A percentile compares a stretch with the other conserved stretches of the same genome.
Evolutionary conservation across 2,113 vertebrate genomes (phyloP).

Genomic region (Prietella phreatophila): DNA sequence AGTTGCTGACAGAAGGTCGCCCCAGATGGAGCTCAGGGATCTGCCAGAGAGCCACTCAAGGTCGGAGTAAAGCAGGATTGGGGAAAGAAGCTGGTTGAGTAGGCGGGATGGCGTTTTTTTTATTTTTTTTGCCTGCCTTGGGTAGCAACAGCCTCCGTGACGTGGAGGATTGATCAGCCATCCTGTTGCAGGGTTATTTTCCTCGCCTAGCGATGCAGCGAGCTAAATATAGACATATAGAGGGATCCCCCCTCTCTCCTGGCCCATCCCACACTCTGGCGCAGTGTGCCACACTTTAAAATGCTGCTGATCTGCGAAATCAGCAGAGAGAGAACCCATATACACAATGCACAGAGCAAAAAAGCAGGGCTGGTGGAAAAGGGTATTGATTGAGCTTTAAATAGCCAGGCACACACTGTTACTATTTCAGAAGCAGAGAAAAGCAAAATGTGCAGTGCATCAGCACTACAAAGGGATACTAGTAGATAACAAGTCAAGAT

Average conservation of each 20-base stretch:
- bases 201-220: conserved; percentile 32
- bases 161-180: conserved; percentile 65
- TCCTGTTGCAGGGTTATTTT: conserved; percentile 56
- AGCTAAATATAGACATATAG: conserved; percentile 71
- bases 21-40: conserved; percentile 36
- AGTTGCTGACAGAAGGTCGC: conserved; percentile 51
- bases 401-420: conserved; percentile 17
- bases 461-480: not conserved
- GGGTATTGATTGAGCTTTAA: conserved; percentile 31
- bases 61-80: conserved; percentile 12
- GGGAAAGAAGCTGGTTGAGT: not conserved
- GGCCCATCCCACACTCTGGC: conserved; percentile 43
- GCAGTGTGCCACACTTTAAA: conserved; percentile 56
- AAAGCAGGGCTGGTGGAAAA: conserved; percentile 12
- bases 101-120: not conserved
- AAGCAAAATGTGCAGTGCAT: conserved; percentile 11
- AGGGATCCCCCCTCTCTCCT: conserved; percentile 64
- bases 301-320: conserved; percentile 32
- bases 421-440: conserved; percentile 14
- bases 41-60: conserved; percentile 10
- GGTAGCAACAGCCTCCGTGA: conserved; percentile 56
- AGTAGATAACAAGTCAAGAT: not conserved
- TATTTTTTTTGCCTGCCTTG: conserved; percentile 41
- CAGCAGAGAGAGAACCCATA: conserved; percentile 24
- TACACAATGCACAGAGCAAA: not conserved